Conservation (phyloP, 2,113 vertebrate species). For the Oceanodroma tethys region DNA sequence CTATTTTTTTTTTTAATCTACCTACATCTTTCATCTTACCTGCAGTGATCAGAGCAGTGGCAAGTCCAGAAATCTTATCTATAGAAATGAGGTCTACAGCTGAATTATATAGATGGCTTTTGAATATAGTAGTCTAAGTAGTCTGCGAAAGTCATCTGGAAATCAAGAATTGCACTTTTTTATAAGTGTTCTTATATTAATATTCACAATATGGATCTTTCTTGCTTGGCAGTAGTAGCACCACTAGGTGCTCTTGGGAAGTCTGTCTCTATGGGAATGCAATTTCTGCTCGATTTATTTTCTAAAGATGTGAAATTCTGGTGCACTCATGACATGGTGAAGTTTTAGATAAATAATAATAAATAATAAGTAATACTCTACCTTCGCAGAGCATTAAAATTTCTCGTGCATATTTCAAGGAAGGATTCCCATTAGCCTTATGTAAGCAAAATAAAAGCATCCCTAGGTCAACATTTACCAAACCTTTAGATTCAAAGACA, state of each 20-base stretch:
- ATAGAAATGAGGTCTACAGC: background rate
- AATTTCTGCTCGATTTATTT: background rate
- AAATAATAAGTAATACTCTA: too few relatives aligned
- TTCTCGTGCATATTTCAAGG: background rate
- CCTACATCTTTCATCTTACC: background rate
- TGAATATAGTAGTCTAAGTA: background rate
- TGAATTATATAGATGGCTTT: background rate
- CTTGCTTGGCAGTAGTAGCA: background rate
- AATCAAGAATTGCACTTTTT: background rate
- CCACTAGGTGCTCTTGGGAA: background rate
- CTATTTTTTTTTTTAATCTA: background rate
- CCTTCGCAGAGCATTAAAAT: background rate
- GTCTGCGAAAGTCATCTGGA: background rate
- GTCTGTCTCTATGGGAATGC: background rate
- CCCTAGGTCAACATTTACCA: background rate
- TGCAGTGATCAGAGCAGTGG: background rate
- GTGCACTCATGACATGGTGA: background rate
- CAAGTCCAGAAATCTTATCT: background rate
- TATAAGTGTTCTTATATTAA: background rate
- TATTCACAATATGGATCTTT: background rate
- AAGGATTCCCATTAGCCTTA: background rate
- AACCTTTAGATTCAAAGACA: background rate
- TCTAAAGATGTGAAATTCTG: background rate
- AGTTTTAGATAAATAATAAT: background rate
- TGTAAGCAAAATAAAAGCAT: background rate